These are phyloP conservation scores for Sminthurinus signatus DNA, from an alignment of 1,140 invertebrate species.

Conservation along the genomic window DNA sequence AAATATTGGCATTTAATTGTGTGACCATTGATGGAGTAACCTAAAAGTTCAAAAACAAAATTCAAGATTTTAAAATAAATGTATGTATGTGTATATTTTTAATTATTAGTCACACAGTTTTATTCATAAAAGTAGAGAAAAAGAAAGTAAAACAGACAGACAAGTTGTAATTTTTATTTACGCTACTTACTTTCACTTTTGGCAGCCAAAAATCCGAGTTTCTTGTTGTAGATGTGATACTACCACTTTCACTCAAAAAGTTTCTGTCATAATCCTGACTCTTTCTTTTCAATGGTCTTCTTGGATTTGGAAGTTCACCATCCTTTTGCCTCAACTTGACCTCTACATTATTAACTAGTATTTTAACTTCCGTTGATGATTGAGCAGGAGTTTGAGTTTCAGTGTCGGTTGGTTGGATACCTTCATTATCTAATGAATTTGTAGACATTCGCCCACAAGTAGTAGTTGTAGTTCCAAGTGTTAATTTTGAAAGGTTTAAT, in stretches of 20 bases:
- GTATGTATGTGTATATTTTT: too few species aligned
- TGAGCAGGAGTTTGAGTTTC: neutral
- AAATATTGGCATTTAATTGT: constrained; percentile 1
- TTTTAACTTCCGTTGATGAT: neutral
- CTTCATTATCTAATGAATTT: too few species aligned
- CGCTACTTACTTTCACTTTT: constrained; percentile 6
- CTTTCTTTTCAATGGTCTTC: constrained; percentile 1
- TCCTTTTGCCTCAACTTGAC: too few species aligned
- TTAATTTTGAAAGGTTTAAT: neutral
- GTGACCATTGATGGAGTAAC: constrained; percentile 6
- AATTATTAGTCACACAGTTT: too few species aligned
- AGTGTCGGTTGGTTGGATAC: too few species aligned
- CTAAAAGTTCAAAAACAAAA: too few species aligned
- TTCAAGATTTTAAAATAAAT: too few species aligned
- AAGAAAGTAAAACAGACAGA: too few species aligned
- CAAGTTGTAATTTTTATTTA: too few species aligned
- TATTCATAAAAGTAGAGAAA: too few species aligned
- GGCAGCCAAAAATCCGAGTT: constrained; percentile 9
- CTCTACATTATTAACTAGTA: constrained; percentile 3
- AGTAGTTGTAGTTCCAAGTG: neutral
- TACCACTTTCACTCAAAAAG: neutral
- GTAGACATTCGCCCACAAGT: too few species aligned
- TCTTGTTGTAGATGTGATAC: too few species aligned
- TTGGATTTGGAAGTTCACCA: neutral
- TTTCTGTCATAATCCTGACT: constrained; percentile 10